These are phyloP conservation scores for Scelioninae gen. 2 DNA, from an alignment of 2,888 invertebrate species.

Conservation along the genomic window DNA sequence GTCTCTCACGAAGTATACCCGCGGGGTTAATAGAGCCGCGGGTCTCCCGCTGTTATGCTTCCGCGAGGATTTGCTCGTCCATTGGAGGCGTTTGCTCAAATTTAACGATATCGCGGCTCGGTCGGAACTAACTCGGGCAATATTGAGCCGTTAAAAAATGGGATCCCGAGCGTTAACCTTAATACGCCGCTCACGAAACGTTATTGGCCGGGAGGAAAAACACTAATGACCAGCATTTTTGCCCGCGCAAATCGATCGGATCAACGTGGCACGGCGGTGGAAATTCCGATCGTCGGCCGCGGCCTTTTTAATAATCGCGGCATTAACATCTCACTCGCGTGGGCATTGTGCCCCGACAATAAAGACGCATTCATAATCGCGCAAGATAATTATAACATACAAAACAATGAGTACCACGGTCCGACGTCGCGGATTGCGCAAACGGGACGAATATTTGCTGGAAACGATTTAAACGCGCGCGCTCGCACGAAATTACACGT, in stretches of 20 bases:
- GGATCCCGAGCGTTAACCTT: conserved; percentile 46
- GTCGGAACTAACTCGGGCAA: conserved; percentile 24
- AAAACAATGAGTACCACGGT: conserved; percentile 44
- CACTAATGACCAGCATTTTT: conserved; percentile 53
- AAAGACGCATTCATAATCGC: conserved; percentile 48
- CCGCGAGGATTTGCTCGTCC: conserved; percentile 43
- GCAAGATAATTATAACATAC: conserved; percentile 49
- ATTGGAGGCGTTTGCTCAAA: conserved; percentile 44
- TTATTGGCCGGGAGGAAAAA: conserved; percentile 39
- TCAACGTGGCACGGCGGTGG: conserved; percentile 30
- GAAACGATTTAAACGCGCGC: conserved; percentile 28
- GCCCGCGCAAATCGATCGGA: conserved; percentile 37
- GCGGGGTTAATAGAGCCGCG: conserved; percentile 37
- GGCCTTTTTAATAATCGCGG: conserved; percentile 39
- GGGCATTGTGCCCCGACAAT: conserved; percentile 35
- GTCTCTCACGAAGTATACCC: conserved; percentile 25
- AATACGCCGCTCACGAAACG: conserved; percentile 42
- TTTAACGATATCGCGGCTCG: conserved; percentile 37
- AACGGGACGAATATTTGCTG: conserved; percentile 38
- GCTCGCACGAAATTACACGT: conserved; percentile 38
- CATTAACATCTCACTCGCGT: conserved; percentile 46
- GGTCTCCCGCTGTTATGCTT: conserved; percentile 25
- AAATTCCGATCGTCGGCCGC: conserved; percentile 30
- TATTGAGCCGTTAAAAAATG: conserved; percentile 50
- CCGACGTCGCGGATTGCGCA: conserved; percentile 38